These are phyloP conservation scores for Cactoblastis cactorum DNA, from an alignment of 2,888 invertebrate genomes.

Conservation along the genomic window DNA sequence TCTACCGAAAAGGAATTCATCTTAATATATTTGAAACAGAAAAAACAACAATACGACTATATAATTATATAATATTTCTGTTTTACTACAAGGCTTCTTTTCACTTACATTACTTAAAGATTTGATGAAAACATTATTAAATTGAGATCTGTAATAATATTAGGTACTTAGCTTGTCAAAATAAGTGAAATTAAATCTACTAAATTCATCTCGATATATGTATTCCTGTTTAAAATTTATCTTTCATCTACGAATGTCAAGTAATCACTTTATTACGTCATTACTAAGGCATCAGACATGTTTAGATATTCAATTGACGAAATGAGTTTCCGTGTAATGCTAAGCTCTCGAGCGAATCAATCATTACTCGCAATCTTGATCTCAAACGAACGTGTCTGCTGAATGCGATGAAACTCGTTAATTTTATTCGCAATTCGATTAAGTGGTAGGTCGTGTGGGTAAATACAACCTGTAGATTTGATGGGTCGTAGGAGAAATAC, in stretches of 20 bases:
- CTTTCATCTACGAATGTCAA: background rate
- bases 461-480: background rate
- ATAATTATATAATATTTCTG: no score
- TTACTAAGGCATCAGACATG: background rate
- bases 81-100: no score
- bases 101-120: no score
- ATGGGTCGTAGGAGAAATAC: no score
- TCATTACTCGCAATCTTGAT: constrained; percentile 6
- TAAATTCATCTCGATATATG: no score
- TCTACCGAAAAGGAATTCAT: no score
- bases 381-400: background rate
- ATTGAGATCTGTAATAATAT: no score
- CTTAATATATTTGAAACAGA: no score
- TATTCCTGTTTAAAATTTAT: background rate
- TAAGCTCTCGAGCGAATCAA: background rate
- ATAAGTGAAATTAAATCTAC: no score
- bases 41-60: no score
- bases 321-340: background rate
- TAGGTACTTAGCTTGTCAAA: no score
- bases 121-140: no score
- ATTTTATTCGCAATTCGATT: background rate
- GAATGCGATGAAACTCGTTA: background rate
- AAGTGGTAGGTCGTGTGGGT: background rate
- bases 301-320: constrained; percentile 5
- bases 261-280: background rate